phyloP scores from a whole-genome alignment of 2,888 invertebrate species.

The Endomychus coccineus region DNA sequence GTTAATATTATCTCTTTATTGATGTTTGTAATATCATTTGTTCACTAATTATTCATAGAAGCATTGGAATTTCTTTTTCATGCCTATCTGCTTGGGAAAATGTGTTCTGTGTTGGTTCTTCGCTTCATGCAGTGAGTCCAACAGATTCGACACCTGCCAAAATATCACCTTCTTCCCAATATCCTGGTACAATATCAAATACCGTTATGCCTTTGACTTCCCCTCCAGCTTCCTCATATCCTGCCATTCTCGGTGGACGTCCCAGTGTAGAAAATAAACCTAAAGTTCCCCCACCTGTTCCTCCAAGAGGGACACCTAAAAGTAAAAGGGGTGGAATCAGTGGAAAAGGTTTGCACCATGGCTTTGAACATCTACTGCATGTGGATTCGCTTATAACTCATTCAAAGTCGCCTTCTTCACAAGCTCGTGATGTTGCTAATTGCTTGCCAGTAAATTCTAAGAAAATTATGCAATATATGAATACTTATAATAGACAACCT shows the following conservation, averaged over 20 bases:
- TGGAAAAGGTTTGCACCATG: slow-evolving; percentile 38
- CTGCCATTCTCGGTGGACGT: slow-evolving; percentile 66
- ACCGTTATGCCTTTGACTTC: slow-evolving; percentile 42
- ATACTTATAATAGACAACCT: no score
- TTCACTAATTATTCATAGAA: no score
- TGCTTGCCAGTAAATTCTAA: no score
- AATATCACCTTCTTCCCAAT: slow-evolving; percentile 39
- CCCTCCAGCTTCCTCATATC: slow-evolving; percentile 58
- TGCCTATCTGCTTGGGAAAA: no score
- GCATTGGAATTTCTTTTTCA: slow-evolving; percentile 22
- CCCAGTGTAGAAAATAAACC: slow-evolving; percentile 53
- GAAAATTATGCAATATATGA: no score
- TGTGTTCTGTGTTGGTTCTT: no score
- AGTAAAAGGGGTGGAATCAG: slow-evolving; percentile 48
- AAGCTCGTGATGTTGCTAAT: no score
- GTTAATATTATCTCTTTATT: no score
- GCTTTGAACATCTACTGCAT: no score
- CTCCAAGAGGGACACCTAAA: slow-evolving; percentile 74
- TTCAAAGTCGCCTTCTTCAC: no score
- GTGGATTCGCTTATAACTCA: background rate
- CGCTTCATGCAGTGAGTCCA: slow-evolving; percentile 44
- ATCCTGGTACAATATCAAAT: slow-evolving; percentile 37
- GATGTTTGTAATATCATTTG: no score
- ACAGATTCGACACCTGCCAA: slow-evolving; percentile 49
- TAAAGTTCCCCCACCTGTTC: slow-evolving; percentile 82